A percentile compares a stretch with the other conserved stretches of the same genome.
Conservation (phyloP, 2,888 invertebrate genomes). For the Apodemia duryi region DNA sequence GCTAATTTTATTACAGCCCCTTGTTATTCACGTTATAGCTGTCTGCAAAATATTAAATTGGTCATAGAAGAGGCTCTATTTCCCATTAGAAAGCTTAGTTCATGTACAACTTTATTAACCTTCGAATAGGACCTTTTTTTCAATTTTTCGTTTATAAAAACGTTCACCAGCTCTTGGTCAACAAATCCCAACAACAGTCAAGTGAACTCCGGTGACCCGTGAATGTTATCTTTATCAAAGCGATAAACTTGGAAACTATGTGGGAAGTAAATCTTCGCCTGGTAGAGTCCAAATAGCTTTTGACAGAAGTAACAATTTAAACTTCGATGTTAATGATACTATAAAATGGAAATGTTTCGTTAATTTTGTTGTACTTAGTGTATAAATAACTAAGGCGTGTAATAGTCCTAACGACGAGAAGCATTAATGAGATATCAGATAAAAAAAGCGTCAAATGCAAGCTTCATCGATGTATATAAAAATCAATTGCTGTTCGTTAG, state of each 20-base stretch:
- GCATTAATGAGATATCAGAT: not conserved
- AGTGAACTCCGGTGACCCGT: slow-evolving; percentile 15
- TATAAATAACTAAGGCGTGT: not conserved
- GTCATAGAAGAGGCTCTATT: too few species aligned
- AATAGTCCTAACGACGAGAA: not conserved
- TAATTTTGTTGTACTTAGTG: not conserved
- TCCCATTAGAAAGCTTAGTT: too few species aligned
- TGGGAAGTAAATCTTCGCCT: slow-evolving; percentile 19
- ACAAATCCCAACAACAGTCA: slow-evolving; percentile 15
- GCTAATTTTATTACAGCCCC: too few species aligned
- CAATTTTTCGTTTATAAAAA: too few species aligned
- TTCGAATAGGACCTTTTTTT: too few species aligned
- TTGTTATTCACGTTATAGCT: too few species aligned
- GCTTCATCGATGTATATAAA: too few species aligned
- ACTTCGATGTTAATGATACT: slow-evolving; percentile 12
- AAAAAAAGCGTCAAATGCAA: not conserved
- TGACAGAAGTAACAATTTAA: slow-evolving; percentile 9
- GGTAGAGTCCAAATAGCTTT: slow-evolving; percentile 3
- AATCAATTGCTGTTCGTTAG: too few species aligned
- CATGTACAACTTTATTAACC: too few species aligned
- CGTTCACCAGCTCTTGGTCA: not conserved
- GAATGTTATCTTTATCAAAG: slow-evolving; percentile 25
- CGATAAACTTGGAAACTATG: slow-evolving; percentile 25
- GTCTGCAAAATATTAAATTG: too few species aligned
- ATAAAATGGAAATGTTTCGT: not conserved